A percentile compares a stretch with the other conserved stretches of the same genome.
phyloP scores from a whole-genome alignment of 2,888 invertebrate genomes.

The Chirona hameri region DNA sequence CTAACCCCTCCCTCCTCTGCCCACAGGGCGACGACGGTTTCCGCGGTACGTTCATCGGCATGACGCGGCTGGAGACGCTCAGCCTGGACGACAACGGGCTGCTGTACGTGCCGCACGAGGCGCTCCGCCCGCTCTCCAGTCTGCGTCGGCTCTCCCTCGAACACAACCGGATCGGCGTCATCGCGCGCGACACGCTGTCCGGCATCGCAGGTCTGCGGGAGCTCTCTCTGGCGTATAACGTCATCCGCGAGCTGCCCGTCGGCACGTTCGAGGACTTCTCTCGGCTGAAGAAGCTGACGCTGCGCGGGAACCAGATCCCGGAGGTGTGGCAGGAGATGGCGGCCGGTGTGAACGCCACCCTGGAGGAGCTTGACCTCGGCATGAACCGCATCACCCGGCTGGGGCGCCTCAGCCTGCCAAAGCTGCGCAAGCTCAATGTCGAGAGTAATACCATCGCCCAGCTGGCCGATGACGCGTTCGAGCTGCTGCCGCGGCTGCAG shows the following conservation, averaged over 20 bases:
- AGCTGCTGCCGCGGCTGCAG: constrained; percentile 36
- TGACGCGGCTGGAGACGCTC: constrained; percentile 69
- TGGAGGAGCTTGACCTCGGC: constrained; percentile 76
- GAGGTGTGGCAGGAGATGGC: constrained; percentile 69
- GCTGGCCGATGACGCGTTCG: constrained; percentile 38
- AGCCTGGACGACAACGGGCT: constrained; percentile 84
- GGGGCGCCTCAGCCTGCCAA: constrained; percentile 41
- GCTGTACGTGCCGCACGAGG: constrained; percentile 75
- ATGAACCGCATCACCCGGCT: constrained; percentile 41
- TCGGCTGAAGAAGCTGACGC: constrained; percentile 68
- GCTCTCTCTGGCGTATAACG: constrained; percentile 67
- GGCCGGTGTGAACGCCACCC: constrained; percentile 67
- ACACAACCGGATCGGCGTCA: constrained; percentile 76
- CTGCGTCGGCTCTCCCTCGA: constrained; percentile 67
- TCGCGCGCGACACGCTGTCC: constrained; percentile 66
- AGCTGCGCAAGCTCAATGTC: constrained; percentile 41
- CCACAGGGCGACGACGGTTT: constrained; percentile 11
- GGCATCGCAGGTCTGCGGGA: constrained; percentile 62
- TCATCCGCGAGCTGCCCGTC: constrained; percentile 70
- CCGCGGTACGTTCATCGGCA: constrained; percentile 75
- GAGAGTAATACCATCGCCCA: constrained; percentile 39
- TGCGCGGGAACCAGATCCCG: constrained; percentile 73
- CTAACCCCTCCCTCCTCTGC: too few species aligned
- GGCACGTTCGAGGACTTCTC: constrained; percentile 70
- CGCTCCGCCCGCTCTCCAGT: constrained; percentile 70